A percentile compares a stretch with the other conserved stretches of the same genome.
Conservation (phyloP, 2,797 vertebrate genomes). For the Acipenser oxyrinchus region DNA sequence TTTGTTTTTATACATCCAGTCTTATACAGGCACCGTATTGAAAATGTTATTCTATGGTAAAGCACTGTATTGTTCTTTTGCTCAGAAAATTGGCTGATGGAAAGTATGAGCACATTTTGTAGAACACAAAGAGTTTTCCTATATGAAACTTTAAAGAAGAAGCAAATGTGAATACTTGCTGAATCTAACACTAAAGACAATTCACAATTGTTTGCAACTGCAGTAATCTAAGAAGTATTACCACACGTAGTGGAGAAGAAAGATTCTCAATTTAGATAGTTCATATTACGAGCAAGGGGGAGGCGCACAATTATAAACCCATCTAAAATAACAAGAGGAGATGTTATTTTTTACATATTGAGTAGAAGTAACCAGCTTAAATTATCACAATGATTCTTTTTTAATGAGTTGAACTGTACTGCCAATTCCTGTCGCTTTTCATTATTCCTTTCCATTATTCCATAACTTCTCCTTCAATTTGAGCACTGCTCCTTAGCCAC, state of each 20-base stretch:
- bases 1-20: too few species aligned
- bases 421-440: conserved; percentile 62
- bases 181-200: too few species aligned
- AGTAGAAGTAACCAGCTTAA: conserved; percentile 24
- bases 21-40: too few species aligned
- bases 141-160: neutral
- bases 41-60: too few species aligned
- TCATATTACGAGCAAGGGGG: conserved; percentile 32
- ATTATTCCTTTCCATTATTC: conserved; percentile 60
- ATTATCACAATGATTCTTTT: conserved; percentile 32
- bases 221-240: conserved; percentile 49
- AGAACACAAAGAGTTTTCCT: too few species aligned
- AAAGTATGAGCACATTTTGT: too few species aligned
- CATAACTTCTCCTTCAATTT: conserved; percentile 53
- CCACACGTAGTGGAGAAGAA: conserved; percentile 50
- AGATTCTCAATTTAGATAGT: conserved; percentile 55
- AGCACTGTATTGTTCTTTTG: too few species aligned
- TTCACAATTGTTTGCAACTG: conserved; percentile 40
- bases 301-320: conserved; percentile 35
- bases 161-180: neutral
- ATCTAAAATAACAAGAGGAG: conserved; percentile 41
- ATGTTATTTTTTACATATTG: conserved; percentile 22
- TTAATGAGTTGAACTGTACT: conserved; percentile 40
- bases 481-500: conserved; percentile 37
- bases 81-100: too few species aligned